These are phyloP conservation scores for Linnaemya vulpina DNA, from an alignment of 2,888 invertebrate genomes.

Conservation along the genomic window DNA sequence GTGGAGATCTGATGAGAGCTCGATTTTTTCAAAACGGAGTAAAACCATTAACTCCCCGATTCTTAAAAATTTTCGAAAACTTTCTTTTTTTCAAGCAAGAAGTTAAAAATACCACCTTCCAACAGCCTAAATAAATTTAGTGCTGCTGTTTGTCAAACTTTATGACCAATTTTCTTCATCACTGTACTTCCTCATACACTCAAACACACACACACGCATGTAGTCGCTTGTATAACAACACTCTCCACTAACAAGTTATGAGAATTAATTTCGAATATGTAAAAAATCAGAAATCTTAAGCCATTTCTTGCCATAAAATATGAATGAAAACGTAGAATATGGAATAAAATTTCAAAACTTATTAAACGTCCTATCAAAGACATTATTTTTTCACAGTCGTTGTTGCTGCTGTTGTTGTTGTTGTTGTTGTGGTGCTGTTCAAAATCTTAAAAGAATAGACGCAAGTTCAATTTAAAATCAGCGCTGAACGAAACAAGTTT, in stretches of 20 bases:
- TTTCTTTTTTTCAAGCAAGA: too few relatives aligned
- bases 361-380: constrained; percentile 66
- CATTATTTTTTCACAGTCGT: constrained; percentile 67
- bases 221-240: constrained; percentile 1
- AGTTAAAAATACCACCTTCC: too few relatives aligned
- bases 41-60: too few relatives aligned
- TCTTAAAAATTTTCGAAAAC: too few relatives aligned
- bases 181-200: constrained; percentile 47
- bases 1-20: too few relatives aligned
- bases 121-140: too few relatives aligned
- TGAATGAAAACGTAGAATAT: constrained; percentile 60
- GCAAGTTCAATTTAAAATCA: constrained; percentile 67
- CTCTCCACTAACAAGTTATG: constrained; percentile 41
- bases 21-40: too few relatives aligned
- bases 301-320: constrained; percentile 32
- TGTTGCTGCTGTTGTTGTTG: constrained; percentile 52
- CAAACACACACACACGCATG: too few relatives aligned
- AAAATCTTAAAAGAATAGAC: constrained; percentile 55
- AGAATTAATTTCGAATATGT: constrained; percentile 52
- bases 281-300: constrained; percentile 27
- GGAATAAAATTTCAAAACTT: constrained; percentile 57
- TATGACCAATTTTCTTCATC: constrained; percentile 14
- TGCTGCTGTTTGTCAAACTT: too few relatives aligned
- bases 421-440: constrained; percentile 42
- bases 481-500: constrained; percentile 62